Evolutionary conservation across 2,888 invertebrate species (phyloP).

Genomic region (Thereva unica): DNA sequence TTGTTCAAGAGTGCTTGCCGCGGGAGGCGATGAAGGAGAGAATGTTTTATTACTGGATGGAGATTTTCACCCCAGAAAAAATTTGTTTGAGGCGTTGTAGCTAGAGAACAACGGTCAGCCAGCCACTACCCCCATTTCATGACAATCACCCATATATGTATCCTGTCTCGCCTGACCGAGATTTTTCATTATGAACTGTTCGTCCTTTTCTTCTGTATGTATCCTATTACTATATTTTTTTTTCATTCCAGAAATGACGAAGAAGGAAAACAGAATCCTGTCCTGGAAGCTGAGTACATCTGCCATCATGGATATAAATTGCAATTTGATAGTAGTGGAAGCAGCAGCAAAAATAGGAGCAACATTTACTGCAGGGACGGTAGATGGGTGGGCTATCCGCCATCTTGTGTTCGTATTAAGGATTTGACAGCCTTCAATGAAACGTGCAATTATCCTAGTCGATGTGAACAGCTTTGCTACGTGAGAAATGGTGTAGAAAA

Average conservation of each 20-base stretch:
- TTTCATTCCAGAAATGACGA: slow-evolving; percentile 41
- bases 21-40: too few relatives aligned
- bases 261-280: slow-evolving; percentile 38
- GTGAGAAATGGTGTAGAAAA: slow-evolving; percentile 49
- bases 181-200: too few relatives aligned
- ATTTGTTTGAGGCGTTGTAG: too few relatives aligned
- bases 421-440: slow-evolving; percentile 30
- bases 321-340: slow-evolving; percentile 28
- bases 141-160: too few relatives aligned
- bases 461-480: slow-evolving; percentile 43
- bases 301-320: slow-evolving; percentile 43
- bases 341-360: slow-evolving; percentile 28
- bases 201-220: too few relatives aligned
- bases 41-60: too few relatives aligned
- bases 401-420: slow-evolving; percentile 38
- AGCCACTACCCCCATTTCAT: too few relatives aligned
- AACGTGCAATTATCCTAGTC: slow-evolving; percentile 37
- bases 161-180: too few relatives aligned
- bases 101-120: too few relatives aligned
- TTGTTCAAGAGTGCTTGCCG: too few relatives aligned
- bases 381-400: slow-evolving; percentile 42
- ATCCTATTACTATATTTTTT: background rate
- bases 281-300: slow-evolving; percentile 44
- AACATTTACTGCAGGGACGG: slow-evolving; percentile 43
- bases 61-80: too few relatives aligned